phyloP scores from a whole-genome alignment of 2,113 vertebrate species.

The Prietella phreatophila region DNA sequence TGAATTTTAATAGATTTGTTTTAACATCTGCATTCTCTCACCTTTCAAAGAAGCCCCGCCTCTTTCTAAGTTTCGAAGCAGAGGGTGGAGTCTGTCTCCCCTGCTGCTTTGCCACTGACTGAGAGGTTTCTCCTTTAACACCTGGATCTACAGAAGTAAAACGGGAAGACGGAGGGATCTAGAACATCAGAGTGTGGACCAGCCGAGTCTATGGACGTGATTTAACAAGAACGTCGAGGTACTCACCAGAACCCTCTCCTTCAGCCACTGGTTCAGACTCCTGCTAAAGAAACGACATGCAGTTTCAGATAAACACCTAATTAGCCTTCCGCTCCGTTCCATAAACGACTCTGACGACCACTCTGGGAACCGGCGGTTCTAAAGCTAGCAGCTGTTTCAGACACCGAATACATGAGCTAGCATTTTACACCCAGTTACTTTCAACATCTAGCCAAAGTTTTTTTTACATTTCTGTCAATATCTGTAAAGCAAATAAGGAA shows the following conservation, averaged over 20 bases:
- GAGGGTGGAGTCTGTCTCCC: conserved; percentile 63
- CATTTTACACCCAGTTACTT: too few relatives aligned
- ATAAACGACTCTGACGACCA: too few relatives aligned
- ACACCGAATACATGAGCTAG: too few relatives aligned
- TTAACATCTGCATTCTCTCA: conserved; percentile 51
- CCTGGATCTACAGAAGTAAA: conserved; percentile 41
- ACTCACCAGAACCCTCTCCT: conserved; percentile 59
- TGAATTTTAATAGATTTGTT: not conserved
- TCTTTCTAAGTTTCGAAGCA: conserved; percentile 73
- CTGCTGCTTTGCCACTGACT: conserved; percentile 71
- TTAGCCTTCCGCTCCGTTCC: not conserved
- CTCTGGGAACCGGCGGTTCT: too few relatives aligned
- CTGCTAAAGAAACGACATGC: conserved; percentile 49
- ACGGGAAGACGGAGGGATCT: not conserved
- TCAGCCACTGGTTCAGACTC: conserved; percentile 55
- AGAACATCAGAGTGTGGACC: not conserved
- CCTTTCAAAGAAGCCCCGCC: conserved; percentile 90
- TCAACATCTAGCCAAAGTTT: too few relatives aligned
- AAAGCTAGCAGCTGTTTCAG: too few relatives aligned
- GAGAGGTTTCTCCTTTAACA: conserved; percentile 72
- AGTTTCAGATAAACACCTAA: not conserved
- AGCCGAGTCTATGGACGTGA: not conserved
- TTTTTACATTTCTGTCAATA: too few relatives aligned
- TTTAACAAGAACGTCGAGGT: not conserved
- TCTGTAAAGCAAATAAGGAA: too few relatives aligned